Base-by-base conservation (phyloP, 1,140 invertebrate species). In the Meloidogyne floridensis region DNA sequence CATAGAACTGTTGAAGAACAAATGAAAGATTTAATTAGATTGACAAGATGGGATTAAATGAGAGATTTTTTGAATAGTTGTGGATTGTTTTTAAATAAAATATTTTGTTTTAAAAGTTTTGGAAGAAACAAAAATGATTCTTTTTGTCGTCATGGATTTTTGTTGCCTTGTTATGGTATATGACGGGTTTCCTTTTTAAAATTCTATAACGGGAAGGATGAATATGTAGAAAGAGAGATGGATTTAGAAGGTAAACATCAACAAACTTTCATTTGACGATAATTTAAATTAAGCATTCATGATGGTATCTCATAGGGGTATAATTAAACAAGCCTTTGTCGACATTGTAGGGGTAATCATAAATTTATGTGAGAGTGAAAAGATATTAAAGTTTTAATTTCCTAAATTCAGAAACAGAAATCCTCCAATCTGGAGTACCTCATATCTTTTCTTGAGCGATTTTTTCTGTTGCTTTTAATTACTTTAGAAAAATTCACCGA, bases 1-100 rank as follows among this genome's bases (percentile, higher is more conserved):
- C 87, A 88, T 65, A 59, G 87, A 32, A 87, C 88, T 18, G 83
- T 88, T n/a, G 87, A 88, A 80, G 89, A 90, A 56, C 80, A 85
- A 10, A 72, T 88, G n/a, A 56, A 81, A 15, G 73, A 76, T 4
- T 74, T 88, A n/a, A 82, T 88, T 18, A 75, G 83, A 54, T 80
- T 84, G 65, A 83, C 87, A 51, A 80, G 89, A 83, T 88, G 87
- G 87, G 87, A 90, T 75, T 88, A 70, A 59, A 32, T 54, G 10
- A 32, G 20, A 20, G 1, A 43, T 47, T 79, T 80, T 20, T 75
- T 80, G 18, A 10, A 51, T 74, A 7, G 72, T 54, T 74, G 1
- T 32, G 32, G 32, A 32, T 32, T 32, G 32, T 32, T 32, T 32
- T 32, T 32, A 32, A 32, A 32, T 32, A 74, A 13, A 18, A 20